Percentiles rank a stretch among this genome's conserved stretches.
Conservation (phyloP, 1,140 invertebrate species). For the Caenorhabditis latens region DNA sequence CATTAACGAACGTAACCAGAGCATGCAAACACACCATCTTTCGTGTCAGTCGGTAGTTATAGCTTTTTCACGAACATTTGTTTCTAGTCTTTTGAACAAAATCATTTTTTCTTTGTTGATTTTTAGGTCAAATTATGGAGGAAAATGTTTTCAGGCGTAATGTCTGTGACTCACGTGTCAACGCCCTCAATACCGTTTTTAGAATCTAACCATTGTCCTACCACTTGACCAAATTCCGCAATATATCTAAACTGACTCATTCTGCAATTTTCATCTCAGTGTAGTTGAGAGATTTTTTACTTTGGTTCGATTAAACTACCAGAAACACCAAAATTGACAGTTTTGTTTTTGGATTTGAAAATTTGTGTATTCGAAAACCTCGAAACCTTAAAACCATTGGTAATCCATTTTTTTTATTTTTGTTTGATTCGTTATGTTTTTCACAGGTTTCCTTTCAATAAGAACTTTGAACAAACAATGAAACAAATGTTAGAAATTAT, state of each 20-base stretch:
- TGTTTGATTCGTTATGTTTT: too few relatives aligned
- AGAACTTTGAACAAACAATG: not conserved
- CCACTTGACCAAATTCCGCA: not conserved
- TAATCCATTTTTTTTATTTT: too few relatives aligned
- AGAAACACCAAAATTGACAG: too few relatives aligned
- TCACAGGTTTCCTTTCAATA: not conserved
- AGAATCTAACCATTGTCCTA: not conserved
- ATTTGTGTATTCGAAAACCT: too few relatives aligned
- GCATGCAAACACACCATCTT: not conserved
- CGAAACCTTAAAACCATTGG: too few relatives aligned
- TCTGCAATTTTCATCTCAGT: not conserved
- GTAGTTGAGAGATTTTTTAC: not conserved
- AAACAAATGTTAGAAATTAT: not conserved
- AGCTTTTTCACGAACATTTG: not conserved
- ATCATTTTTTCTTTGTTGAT: not conserved
- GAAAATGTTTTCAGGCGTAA: not conserved
- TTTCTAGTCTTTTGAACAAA: not conserved
- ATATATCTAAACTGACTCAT: not conserved
- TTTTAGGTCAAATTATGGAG: not conserved
- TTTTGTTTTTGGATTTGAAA: too few relatives aligned
- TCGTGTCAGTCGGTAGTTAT: not conserved
- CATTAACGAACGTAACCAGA: not conserved
- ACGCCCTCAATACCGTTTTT: conserved; percentile 21
- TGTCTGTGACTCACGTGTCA: conserved; percentile 15
- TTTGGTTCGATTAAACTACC: too few relatives aligned